Percentiles rank a stretch among this genome's conserved stretches.
phyloP scores from a whole-genome alignment of 2,797 vertebrate genomes.

The Tauraco hartlaubi region DNA sequence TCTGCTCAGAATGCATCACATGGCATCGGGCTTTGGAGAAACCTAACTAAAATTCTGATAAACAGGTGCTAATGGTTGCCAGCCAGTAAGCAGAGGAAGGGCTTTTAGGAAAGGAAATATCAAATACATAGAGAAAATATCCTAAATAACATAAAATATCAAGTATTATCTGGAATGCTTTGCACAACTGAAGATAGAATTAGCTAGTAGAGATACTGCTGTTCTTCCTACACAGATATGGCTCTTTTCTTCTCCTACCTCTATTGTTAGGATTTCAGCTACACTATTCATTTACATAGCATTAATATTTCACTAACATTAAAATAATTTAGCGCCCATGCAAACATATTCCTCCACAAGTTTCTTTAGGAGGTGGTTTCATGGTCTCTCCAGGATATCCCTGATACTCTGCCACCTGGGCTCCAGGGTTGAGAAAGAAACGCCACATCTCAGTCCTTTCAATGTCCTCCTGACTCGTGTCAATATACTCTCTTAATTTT shows the following conservation, averaged over 20 bases:
- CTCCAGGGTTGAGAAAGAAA: neutral
- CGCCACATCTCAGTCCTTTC: neutral
- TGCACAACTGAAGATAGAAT: neutral
- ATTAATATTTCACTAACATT: neutral
- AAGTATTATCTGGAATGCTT: neutral
- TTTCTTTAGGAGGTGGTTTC: neutral
- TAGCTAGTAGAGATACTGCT: neutral
- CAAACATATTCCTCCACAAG: neutral
- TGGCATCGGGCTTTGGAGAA: neutral
- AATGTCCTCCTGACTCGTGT: neutral
- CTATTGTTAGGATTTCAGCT: slow-evolving; percentile 38
- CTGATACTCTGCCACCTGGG: neutral
- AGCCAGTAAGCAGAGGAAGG: neutral
- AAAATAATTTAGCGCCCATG: neutral
- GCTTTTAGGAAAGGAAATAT: neutral
- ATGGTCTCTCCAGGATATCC: neutral
- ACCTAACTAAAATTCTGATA: neutral
- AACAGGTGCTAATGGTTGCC: neutral
- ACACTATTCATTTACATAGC: neutral
- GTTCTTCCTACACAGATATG: slow-evolving; percentile 6
- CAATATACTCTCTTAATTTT: neutral
- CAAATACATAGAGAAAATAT: neutral
- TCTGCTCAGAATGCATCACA: neutral
- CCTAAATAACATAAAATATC: neutral
- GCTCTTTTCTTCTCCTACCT: slow-evolving; percentile 15